A percentile compares a stretch with the other conserved stretches of the same genome.
These are phyloP conservation scores for Aphelocoma coerulescens DNA, from an alignment of 2,113 vertebrate species.

Conservation along the genomic window DNA sequence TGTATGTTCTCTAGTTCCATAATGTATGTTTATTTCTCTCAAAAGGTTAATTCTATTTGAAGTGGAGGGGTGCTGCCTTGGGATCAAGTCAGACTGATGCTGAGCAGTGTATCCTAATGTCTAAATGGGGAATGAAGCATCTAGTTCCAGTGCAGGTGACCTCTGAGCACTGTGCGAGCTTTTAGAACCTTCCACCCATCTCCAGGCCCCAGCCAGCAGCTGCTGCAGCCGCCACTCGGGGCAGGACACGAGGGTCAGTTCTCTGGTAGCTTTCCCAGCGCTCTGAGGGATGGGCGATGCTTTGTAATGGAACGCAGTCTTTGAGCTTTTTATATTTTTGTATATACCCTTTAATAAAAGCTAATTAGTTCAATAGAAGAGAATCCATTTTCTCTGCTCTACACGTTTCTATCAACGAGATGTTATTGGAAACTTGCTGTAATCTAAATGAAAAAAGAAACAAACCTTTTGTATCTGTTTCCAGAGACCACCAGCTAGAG, in stretches of 20 bases:
- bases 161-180: constrained; percentile 9
- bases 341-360: constrained; percentile 54
- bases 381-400: constrained; percentile 5
- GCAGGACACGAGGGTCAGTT: neutral
- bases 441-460: neutral
- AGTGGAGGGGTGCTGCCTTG: constrained; percentile 60
- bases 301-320: constrained; percentile 37
- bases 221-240: neutral
- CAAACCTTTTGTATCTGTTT: constrained; percentile 19
- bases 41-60: constrained; percentile 63
- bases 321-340: constrained; percentile 59
- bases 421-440: neutral
- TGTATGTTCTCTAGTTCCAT: constrained; percentile 27
- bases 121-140: constrained; percentile 48
- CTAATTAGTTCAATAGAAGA: neutral
- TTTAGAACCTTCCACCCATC: constrained; percentile 17
- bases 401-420: constrained; percentile 4
- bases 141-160: constrained; percentile 36
- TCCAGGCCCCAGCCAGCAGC: constrained; percentile 26
- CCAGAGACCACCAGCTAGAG: constrained; percentile 12
- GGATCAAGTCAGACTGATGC: constrained; percentile 61
- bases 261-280: neutral
- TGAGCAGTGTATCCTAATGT: constrained; percentile 63
- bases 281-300: constrained; percentile 14
- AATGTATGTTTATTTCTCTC: constrained; percentile 46